phyloP scores from a whole-genome alignment of 2,888 invertebrate genomes.

The Apoda limacodes region DNA sequence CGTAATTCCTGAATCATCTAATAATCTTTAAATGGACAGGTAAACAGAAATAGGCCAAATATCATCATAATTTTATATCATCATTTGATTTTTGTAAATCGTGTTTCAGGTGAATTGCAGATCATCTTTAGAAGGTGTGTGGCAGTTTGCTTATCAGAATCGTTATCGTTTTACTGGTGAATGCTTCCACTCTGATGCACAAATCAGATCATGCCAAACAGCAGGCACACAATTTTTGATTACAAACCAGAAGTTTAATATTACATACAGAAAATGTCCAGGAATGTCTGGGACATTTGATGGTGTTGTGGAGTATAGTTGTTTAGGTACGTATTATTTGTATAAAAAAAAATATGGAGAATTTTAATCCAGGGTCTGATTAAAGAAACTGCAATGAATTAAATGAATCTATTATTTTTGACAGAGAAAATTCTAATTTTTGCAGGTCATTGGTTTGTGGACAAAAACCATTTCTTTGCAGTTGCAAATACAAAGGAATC shows the following conservation, averaged over 20 bases:
- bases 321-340: conserved; percentile 69
- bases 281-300: conserved; percentile 93
- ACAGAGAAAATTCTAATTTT: not conserved
- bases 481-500: conserved; percentile 98
- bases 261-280: conserved; percentile 90
- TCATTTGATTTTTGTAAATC: not conserved
- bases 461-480: conserved; percentile 96
- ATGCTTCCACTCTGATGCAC: conserved; percentile 89
- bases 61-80: too few relatives aligned
- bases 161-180: conserved; percentile 92
- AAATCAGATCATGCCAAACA: conserved; percentile 93
- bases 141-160: conserved; percentile 95
- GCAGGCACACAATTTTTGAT: conserved; percentile 96
- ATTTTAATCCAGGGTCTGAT: not conserved
- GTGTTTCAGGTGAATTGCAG: conserved; percentile 80
- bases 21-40: too few relatives aligned
- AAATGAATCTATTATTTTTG: too few relatives aligned
- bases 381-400: not conserved
- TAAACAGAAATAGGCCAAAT: too few relatives aligned
- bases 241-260: conserved; percentile 96
- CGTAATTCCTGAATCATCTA: too few relatives aligned
- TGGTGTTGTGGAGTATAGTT: conserved; percentile 93
- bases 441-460: conserved; percentile 90
- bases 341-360: too few relatives aligned
- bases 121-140: conserved; percentile 94